These are phyloP conservation scores for Anoplophora glabripennis DNA, from an alignment of 1,140 invertebrate species.

Conservation along the genomic window DNA sequence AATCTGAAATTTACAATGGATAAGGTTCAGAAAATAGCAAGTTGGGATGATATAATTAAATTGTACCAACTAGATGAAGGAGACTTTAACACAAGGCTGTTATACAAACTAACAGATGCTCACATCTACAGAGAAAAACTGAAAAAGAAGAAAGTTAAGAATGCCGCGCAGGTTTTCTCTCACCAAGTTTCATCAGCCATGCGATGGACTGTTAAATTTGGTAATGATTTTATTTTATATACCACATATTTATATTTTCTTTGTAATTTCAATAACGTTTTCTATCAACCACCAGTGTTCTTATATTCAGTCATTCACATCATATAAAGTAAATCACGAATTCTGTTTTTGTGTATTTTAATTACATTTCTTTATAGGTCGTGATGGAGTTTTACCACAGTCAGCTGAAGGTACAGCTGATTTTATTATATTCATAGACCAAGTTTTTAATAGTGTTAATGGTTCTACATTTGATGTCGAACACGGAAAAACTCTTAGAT, in stretches of 20 bases:
- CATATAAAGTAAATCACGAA: too few relatives aligned
- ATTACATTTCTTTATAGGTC: background rate
- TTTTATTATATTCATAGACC: constrained; percentile 22
- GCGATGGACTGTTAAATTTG: too few relatives aligned
- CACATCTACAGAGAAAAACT: constrained; percentile 16
- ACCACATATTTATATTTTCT: too few relatives aligned
- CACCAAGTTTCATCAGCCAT: too few relatives aligned
- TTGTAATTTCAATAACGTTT: too few relatives aligned
- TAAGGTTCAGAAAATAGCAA: constrained; percentile 17
- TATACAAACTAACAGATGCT: constrained; percentile 12
- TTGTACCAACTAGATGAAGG: constrained; percentile 10
- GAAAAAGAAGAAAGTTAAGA: constrained; percentile 23
- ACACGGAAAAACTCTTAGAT: constrained; percentile 12
- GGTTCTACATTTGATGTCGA: background rate
- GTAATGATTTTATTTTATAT: too few relatives aligned
- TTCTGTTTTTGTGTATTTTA: too few relatives aligned
- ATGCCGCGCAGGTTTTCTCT: constrained; percentile 15
- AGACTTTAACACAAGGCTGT: background rate
- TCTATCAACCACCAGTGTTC: too few relatives aligned
- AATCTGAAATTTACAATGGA: constrained; percentile 25
- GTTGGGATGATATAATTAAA: constrained; percentile 21
- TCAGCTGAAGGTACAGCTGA: constrained; percentile 20
- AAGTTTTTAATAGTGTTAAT: constrained; percentile 19
- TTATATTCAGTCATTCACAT: background rate
- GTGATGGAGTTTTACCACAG: constrained; percentile 6